phyloP scores from a whole-genome alignment of 2,113 vertebrate species.

The Halichoerus grypus region DNA sequence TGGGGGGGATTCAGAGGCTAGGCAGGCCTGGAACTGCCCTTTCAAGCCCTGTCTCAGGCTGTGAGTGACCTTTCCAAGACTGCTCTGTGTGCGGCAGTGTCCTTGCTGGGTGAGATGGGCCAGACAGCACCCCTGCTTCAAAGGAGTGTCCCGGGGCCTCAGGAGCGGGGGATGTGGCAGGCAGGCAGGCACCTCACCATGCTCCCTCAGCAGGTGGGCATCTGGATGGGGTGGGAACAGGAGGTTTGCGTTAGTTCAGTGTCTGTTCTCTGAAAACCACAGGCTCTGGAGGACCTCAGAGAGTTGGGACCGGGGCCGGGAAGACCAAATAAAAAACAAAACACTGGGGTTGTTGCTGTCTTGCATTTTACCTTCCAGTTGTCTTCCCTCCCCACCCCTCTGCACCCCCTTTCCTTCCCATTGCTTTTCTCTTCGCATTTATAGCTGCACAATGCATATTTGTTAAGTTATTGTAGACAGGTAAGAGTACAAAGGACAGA shows the following conservation, averaged over 20 bases:
- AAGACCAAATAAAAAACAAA: neutral
- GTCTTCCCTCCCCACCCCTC: fast-evolving
- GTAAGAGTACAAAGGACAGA: neutral
- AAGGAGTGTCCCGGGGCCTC: neutral
- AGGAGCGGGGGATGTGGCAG: fast-evolving
- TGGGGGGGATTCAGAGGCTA: neutral
- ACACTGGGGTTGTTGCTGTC: fast-evolving
- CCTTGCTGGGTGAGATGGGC: neutral
- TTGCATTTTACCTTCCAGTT: neutral
- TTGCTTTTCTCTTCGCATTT: neutral
- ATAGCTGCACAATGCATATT: neutral
- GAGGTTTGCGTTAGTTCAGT: neutral
- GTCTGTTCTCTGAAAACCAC: neutral
- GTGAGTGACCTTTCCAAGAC: neutral
- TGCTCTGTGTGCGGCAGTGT: neutral
- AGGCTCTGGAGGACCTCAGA: neutral
- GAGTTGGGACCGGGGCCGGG: neutral
- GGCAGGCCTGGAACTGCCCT: neutral
- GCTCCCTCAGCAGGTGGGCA: neutral
- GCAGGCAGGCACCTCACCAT: neutral
- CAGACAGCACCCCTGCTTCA: neutral
- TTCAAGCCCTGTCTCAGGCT: neutral
- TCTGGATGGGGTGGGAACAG: neutral
- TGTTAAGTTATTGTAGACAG: neutral
- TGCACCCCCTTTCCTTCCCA: fast-evolving